Base-by-base conservation (phyloP, 2,888 invertebrate genomes). In the Patella caerulea region DNA sequence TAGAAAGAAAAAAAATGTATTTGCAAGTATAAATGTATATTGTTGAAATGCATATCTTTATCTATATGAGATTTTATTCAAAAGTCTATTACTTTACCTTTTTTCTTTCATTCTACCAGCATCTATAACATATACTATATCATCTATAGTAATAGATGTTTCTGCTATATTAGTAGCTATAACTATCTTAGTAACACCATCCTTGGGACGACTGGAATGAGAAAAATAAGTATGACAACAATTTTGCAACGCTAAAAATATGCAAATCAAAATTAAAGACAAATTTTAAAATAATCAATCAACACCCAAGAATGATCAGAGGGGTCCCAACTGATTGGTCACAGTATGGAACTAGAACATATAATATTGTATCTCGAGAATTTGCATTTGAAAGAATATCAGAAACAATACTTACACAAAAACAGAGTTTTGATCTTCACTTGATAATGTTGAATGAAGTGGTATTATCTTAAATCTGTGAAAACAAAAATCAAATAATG, bases 81-180 rank as follows among this genome's bases (percentile, higher is more conserved):
- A 17, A n/a, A 53, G 54, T 12, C 14, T 29, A 71, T 29, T 11
- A 17, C 29, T 54, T 78, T 80, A 88, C 90, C 95, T 95, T 73
- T 92, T 94, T 77, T 95, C 93, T 91, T 98, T 98, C 71, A 95
- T 95, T 90, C 94, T 95, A 0, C 96, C 98, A 83, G 95, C 94
- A 90, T 98, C 96, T 59, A 98, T 94, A 0, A 98, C 98, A 92
- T 95, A 97, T 0, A 97, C 96, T 14, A 98, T 95, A 92, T 98
- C 98, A 88, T 98, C 97, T 82, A 98, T 96, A 5, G 98, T 98
- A 79, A 98, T 96, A 5, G 90, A 97, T 0, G 98, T 97, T 92
- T 98, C 98, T 0, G 98, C 97, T 83, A 98, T 96, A 84, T 96
- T 96, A 0, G 98, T 98, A 0, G 98, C 95, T 73, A 98, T 92